Evolutionary conservation across 92 coral and sea anemone genomes (phyloP).

Genomic region (Porites cylindrica): DNA sequence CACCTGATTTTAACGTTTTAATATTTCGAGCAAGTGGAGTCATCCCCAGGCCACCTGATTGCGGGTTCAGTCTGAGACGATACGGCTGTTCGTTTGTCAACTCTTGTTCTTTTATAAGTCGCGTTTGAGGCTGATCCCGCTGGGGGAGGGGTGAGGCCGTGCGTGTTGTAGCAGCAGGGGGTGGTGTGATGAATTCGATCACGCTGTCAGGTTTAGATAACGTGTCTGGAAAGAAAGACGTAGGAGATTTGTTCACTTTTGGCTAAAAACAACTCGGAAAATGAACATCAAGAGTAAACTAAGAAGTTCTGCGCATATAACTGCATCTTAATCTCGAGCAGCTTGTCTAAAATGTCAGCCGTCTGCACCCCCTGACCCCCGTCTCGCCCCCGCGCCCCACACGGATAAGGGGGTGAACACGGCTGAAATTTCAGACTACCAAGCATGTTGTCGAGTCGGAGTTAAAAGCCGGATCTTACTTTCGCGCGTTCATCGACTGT

Average conservation of each 20-base stretch:
- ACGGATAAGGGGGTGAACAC: too few relatives aligned
- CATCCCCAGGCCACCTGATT: constrained; percentile 52
- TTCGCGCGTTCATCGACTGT: too few relatives aligned
- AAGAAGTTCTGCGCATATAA: too few relatives aligned
- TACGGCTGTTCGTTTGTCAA: constrained; percentile 70
- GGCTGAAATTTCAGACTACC: too few relatives aligned
- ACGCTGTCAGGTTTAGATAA: neutral
- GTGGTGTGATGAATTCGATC: constrained; percentile 37
- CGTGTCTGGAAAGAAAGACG: neutral
- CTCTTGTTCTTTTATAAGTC: constrained; percentile 69
- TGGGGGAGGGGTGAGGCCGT: constrained; percentile 30
- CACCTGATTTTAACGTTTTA: constrained; percentile 62
- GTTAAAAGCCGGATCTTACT: too few relatives aligned
- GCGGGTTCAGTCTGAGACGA: constrained; percentile 75
- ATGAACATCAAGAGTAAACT: too few relatives aligned
- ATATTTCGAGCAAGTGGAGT: constrained; percentile 64
- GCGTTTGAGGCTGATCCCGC: constrained; percentile 29
- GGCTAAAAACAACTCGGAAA: too few relatives aligned
- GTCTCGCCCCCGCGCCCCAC: too few relatives aligned
- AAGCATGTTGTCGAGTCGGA: too few relatives aligned
- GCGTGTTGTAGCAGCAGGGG: neutral
- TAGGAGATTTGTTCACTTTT: neutral
- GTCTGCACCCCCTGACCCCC: too few relatives aligned
- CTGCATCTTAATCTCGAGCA: too few relatives aligned
- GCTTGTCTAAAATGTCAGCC: too few relatives aligned